Conservation (phyloP, 2,888 invertebrate genomes). For the Euproctis similis region DNA sequence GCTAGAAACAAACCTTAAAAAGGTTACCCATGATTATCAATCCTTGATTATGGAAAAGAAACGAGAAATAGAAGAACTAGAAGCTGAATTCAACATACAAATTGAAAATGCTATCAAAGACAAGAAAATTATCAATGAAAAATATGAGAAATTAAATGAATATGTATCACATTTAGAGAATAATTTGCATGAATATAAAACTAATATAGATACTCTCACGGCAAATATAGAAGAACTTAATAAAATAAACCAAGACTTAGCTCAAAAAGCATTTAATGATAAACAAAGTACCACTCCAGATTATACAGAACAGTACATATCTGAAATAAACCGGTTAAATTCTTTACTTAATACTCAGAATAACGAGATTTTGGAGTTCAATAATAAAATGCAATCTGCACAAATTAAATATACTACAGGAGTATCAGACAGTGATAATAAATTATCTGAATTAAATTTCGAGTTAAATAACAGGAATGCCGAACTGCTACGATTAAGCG, state of each 20-base stretch:
- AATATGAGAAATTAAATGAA: conserved; percentile 62
- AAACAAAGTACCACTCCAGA: conserved; percentile 38
- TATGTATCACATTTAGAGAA: conserved; percentile 57
- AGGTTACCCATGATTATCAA: conserved; percentile 48
- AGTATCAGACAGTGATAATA: conserved; percentile 37
- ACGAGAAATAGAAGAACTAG: conserved; percentile 59
- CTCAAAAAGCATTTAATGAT: conserved; percentile 31
- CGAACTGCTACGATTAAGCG: conserved; percentile 29
- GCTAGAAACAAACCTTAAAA: conserved; percentile 61
- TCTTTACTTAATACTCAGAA: conserved; percentile 67
- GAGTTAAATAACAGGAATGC: conserved; percentile 28
- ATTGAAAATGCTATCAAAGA: conserved; percentile 64
- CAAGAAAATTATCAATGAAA: conserved; percentile 64
- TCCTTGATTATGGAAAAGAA: conserved; percentile 56
- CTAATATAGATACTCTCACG: conserved; percentile 45
- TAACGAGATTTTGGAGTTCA: conserved; percentile 54
- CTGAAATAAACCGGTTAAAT: conserved; percentile 75
- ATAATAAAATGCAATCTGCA: conserved; percentile 36
- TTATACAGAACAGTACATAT: conserved; percentile 67
- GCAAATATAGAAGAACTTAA: conserved; percentile 48
- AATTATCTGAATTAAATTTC: conserved; percentile 49
- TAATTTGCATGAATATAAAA: conserved; percentile 50
- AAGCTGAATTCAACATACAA: conserved; percentile 62
- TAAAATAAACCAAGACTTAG: conserved; percentile 45
- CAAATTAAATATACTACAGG: conserved; percentile 35